Evolutionary conservation across 2,113 vertebrate genomes (phyloP).

Genomic region (Corvus moneduloides): DNA sequence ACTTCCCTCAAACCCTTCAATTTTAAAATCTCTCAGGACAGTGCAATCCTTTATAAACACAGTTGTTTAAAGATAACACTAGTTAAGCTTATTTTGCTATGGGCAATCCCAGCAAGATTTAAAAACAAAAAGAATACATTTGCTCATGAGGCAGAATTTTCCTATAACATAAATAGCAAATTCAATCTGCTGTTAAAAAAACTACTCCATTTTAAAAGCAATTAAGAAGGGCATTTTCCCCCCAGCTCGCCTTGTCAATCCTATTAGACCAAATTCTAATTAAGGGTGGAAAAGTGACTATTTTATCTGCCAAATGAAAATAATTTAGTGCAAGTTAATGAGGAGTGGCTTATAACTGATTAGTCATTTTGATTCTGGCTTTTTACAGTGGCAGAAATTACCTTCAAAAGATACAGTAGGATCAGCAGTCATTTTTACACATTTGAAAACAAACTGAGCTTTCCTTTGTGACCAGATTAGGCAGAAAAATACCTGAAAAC

Average conservation of each 20-base stretch:
- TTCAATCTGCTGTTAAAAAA: slow-evolving; percentile 61
- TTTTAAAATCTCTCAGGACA: background rate
- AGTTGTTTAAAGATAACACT: slow-evolving; percentile 11
- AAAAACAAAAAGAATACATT: slow-evolving; percentile 34
- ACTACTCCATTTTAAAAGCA: slow-evolving; percentile 60
- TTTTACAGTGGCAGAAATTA: slow-evolving; percentile 63
- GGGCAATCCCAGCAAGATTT: background rate
- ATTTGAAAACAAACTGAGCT: slow-evolving; percentile 23
- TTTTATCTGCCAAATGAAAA: slow-evolving; percentile 78
- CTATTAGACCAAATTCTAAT: slow-evolving; percentile 75
- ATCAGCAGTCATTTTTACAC: slow-evolving; percentile 39
- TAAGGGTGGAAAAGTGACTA: slow-evolving; percentile 69
- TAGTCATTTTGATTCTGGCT: slow-evolving; percentile 68
- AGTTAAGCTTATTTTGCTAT: slow-evolving; percentile 15
- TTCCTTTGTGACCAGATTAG: background rate
- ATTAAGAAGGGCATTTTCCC: slow-evolving; percentile 54
- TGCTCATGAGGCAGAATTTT: background rate
- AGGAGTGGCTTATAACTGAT: slow-evolving; percentile 63
- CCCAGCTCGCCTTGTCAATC: slow-evolving; percentile 70
- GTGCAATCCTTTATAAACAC: background rate
- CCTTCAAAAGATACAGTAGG: slow-evolving; percentile 41
- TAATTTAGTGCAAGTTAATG: slow-evolving; percentile 75
- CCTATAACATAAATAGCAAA: slow-evolving; percentile 37
- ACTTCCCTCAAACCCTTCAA: background rate
- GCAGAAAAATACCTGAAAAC: background rate